These are phyloP conservation scores for Drosophila nigritarsus DNA, from an alignment of 2,888 invertebrate species.

Conservation along the genomic window DNA sequence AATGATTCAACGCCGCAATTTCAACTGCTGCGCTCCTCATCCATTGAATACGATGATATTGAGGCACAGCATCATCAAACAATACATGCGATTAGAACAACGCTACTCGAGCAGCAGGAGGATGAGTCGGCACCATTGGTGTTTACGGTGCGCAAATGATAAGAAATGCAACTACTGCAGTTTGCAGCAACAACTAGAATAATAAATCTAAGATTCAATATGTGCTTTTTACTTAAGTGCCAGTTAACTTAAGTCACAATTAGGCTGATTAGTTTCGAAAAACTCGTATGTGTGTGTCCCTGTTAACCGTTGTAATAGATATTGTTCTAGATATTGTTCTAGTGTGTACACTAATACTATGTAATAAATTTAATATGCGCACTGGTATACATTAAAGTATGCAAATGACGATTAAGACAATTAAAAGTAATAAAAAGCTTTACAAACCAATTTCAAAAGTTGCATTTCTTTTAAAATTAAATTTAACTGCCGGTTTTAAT, in stretches of 20 bases:
- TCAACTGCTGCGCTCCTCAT: slow-evolving; percentile 84
- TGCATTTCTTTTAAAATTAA: slow-evolving; percentile 4
- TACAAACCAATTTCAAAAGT: slow-evolving; percentile 27
- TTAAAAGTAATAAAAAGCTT: slow-evolving; percentile 55
- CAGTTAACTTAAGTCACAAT: slow-evolving; percentile 59
- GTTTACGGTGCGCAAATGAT: slow-evolving; percentile 83
- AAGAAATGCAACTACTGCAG: slow-evolving; percentile 34
- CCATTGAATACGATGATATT: slow-evolving; percentile 84
- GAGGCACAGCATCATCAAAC: slow-evolving; percentile 80
- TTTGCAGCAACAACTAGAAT: slow-evolving; percentile 17
- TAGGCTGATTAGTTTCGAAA: slow-evolving; percentile 52
- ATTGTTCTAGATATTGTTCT: slow-evolving; percentile 47
- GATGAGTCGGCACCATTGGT: slow-evolving; percentile 84
- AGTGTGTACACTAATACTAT: slow-evolving; percentile 44
- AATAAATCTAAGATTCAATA: slow-evolving; percentile 40
- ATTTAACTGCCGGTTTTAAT: too few relatives aligned
- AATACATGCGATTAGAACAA: slow-evolving; percentile 59
- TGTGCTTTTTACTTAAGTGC: slow-evolving; percentile 63
- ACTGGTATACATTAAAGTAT: slow-evolving; percentile 44
- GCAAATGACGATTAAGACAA: slow-evolving; percentile 55
- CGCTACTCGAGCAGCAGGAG: slow-evolving; percentile 81
- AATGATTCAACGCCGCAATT: slow-evolving; percentile 82
- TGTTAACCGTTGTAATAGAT: slow-evolving; percentile 49
- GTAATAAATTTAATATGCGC: slow-evolving; percentile 55
- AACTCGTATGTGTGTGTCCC: slow-evolving; percentile 38